phyloP scores from a whole-genome alignment of 1,140 invertebrate genomes.

The Brachionus sp. region DNA sequence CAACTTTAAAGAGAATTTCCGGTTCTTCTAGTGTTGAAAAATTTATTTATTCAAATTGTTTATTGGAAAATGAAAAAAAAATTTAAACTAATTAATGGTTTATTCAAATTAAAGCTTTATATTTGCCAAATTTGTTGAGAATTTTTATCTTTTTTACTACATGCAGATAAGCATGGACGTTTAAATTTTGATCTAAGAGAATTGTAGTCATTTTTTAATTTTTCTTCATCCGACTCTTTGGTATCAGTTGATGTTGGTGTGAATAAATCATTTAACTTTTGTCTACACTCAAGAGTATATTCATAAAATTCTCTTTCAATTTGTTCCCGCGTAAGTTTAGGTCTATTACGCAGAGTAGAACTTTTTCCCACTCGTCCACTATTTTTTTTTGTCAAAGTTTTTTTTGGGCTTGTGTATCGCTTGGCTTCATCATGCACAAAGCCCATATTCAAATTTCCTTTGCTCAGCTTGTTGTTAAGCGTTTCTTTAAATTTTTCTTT shows the following conservation, averaged over 20 bases:
- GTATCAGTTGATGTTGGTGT: background rate
- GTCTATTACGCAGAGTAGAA: background rate
- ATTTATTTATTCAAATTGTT: background rate
- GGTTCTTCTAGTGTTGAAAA: too few relatives aligned
- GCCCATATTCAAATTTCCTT: background rate
- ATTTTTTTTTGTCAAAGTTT: background rate
- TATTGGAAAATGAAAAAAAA: background rate
- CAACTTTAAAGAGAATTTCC: too few relatives aligned
- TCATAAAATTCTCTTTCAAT: constrained; percentile 43
- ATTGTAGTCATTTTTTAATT: constrained; percentile 18
- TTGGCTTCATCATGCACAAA: background rate
- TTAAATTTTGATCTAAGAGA: background rate
- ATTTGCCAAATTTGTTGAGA: constrained; percentile 3
- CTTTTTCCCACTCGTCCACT: background rate
- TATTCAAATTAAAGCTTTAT: background rate
- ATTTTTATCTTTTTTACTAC: background rate
- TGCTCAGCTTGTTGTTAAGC: background rate
- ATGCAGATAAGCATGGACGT: background rate
- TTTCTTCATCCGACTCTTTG: constrained; percentile 19
- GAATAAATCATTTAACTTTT: constrained; percentile 33
- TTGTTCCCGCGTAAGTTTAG: constrained; percentile 20
- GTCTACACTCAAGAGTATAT: constrained; percentile 27
- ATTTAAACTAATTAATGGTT: background rate
- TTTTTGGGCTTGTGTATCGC: background rate
- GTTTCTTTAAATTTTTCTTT: constrained; percentile 21